Evolutionary conservation across 2,113 vertebrate species (phyloP), one percentile per base, ranked within the genome.

Genomic region (Elanoides forficatus): DNA sequence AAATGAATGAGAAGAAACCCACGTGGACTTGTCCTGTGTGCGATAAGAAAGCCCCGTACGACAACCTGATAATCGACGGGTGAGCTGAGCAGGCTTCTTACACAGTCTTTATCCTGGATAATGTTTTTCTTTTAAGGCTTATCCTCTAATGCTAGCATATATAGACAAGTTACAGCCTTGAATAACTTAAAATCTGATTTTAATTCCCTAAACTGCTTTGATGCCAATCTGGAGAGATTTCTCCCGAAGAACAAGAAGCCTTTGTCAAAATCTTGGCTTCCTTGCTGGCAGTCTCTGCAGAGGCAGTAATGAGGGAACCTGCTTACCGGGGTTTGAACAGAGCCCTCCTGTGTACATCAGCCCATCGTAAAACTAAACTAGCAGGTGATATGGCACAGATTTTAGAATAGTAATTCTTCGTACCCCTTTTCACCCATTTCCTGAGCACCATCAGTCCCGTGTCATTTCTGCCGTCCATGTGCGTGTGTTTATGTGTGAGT

Each of bases 1-100:
- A 98, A 52, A 98, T 98, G 98, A 98, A 98, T 3, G 98, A 98
- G 90, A 98, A 98, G 96, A 98, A 98, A 65, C 97, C 98, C 30
- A 98, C 98, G 0, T 98, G 98, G 98, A 98, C 98, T 0, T 98
- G 98, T 34, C 98, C 98, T 0, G 98, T 98, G 59, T 98, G 98
- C 10, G 98, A 98, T 40, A 98, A 98, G 97, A 98, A 98, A 56
- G 98, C 98, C 11, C 98, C 98, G 0, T 98, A 98, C 2, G 98
- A 98, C 34, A 95, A 65, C 56, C 96, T 98, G 10, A 98, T 98
- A 29, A 98, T 98, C 32, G 98, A 98, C 5, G 98, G 98, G 98
- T 98, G 97, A 81, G 95, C 42, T 7, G 9, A 13, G 45, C n/a
- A 0, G 53, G 80, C 42, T 43, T 18, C 82, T 53, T 4, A 5